Conservation (phyloP, 2,797 vertebrate genomes). For the Agapornis canus region DNA sequence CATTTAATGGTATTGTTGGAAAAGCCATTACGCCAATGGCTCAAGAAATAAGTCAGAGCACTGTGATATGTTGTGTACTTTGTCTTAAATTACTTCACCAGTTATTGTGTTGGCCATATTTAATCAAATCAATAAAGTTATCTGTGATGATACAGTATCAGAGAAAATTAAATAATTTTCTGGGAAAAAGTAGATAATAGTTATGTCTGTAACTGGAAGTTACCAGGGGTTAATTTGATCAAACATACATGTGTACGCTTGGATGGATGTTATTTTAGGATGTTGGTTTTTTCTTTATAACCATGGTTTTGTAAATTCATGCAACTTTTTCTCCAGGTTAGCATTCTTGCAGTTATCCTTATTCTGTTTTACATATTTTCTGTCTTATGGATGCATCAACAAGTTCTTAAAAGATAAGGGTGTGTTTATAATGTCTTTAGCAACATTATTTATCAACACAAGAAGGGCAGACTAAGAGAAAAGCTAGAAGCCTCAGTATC, state of each 20-base stretch:
- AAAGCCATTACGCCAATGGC: neutral
- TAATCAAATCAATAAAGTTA: neutral
- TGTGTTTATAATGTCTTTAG: neutral
- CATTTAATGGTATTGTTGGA: neutral
- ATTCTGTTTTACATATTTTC: neutral
- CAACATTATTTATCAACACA: neutral
- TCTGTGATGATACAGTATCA: neutral
- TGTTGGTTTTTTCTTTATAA: neutral
- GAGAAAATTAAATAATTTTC: neutral
- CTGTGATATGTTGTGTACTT: neutral
- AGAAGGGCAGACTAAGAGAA: neutral
- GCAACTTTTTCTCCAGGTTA: neutral
- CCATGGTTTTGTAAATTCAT: neutral
- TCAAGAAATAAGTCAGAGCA: neutral
- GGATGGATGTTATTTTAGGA: neutral
- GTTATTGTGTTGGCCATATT: neutral
- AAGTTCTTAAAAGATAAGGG: neutral
- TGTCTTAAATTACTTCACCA: neutral
- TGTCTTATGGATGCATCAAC: neutral
- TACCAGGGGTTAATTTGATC: neutral
- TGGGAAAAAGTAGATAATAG: neutral
- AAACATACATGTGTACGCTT: neutral
- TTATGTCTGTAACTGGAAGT: neutral
- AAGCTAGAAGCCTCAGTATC: neutral
- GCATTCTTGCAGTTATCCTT: neutral